phyloP scores from a whole-genome alignment of 2,797 vertebrate species.

The Lophotriccus pileatus region DNA sequence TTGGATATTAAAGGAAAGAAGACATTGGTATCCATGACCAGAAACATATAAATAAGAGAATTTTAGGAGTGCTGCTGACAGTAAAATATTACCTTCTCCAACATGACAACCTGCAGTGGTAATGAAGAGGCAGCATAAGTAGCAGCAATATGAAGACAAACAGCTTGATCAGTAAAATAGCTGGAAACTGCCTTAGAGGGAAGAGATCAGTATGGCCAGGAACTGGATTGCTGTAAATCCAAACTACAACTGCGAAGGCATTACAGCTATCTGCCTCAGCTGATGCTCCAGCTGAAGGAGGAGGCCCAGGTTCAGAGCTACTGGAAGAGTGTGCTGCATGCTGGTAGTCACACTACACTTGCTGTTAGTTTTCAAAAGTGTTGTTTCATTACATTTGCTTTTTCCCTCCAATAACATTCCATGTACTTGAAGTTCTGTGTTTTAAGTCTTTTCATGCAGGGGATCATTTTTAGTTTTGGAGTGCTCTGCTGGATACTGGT shows the following conservation, averaged over 20 bases:
- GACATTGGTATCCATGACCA: background rate
- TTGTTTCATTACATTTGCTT: background rate
- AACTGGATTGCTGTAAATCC: background rate
- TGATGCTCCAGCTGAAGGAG: background rate
- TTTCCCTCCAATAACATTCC: background rate
- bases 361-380: background rate
- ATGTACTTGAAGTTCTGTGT: background rate
- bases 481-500: background rate
- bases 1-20: background rate
- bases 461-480: background rate
- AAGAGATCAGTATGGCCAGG: background rate
- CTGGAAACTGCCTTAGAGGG: background rate
- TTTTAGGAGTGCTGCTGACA: background rate
- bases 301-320: background rate
- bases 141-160: background rate
- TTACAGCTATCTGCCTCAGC: background rate
- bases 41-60: background rate
- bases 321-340: fast-evolving
- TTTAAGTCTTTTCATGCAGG: background rate
- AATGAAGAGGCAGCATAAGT: background rate
- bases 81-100: background rate
- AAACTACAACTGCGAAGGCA: background rate
- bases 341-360: background rate
- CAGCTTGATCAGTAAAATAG: background rate
- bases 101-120: fast-evolving